These are phyloP conservation scores for Poeciliopsis turneri DNA, from an alignment of 2,797 vertebrate genomes.

Conservation along the genomic window DNA sequence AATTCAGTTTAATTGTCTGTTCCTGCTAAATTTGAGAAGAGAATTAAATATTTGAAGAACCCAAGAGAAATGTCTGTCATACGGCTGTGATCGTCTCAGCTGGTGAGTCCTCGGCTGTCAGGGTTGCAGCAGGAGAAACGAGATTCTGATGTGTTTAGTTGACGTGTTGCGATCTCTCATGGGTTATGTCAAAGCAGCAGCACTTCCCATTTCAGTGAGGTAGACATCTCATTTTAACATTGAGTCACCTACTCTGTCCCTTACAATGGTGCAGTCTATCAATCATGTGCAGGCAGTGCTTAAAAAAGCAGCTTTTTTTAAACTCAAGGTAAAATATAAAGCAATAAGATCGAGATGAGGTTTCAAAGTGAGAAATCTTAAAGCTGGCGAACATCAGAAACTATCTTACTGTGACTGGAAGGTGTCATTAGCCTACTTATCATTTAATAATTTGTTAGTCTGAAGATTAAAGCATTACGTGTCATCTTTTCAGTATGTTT, in stretches of 20 bases:
- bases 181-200: constrained; percentile 52
- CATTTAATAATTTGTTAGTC: background rate
- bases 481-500: background rate
- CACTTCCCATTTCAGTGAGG: constrained; percentile 31
- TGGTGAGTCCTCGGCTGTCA: constrained; percentile 11
- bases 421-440: background rate
- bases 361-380: background rate
- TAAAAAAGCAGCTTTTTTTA: constrained; percentile 18
- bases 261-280: constrained; percentile 5
- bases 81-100: constrained; percentile 21
- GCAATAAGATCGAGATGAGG: background rate
- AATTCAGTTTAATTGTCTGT: constrained; percentile 11
- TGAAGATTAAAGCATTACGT: background rate
- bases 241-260: background rate
- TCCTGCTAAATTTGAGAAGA: constrained; percentile 29
- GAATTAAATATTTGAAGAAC: constrained; percentile 17
- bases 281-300: constrained; percentile 24
- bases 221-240: constrained; percentile 20
- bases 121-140: constrained; percentile 27
- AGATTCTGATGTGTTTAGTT: constrained; percentile 34
- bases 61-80: constrained; percentile 14
- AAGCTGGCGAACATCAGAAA: background rate
- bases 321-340: constrained; percentile 7
- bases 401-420: background rate
- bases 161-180: constrained; percentile 50